phyloP scores from a whole-genome alignment of 2,113 vertebrate genomes.

The Cichladusa arquata region DNA sequence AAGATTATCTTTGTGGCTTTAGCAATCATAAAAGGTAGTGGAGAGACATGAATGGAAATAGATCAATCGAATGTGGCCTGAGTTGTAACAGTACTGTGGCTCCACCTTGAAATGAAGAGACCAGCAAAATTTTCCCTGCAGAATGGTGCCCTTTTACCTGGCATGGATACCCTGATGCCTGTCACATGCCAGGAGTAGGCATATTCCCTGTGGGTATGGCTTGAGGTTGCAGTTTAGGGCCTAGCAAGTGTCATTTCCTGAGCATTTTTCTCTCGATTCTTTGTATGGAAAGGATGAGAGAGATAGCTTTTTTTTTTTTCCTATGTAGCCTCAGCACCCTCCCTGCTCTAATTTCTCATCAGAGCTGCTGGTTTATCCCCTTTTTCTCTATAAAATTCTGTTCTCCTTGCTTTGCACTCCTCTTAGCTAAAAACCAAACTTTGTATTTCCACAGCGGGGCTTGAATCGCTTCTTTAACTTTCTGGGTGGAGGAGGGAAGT shows the following conservation, averaged over 20 bases:
- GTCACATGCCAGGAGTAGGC: fast-evolving
- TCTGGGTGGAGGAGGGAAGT: constrained; percentile 6
- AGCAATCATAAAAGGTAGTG: background rate
- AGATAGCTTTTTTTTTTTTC: background rate
- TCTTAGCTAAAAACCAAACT: background rate
- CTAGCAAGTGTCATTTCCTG: background rate
- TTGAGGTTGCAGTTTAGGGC: background rate
- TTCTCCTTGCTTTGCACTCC: background rate
- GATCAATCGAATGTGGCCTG: background rate
- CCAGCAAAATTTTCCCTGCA: background rate
- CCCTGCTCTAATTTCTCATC: background rate
- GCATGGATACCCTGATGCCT: background rate
- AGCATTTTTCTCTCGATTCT: background rate
- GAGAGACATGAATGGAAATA: background rate
- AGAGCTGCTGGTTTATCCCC: background rate
- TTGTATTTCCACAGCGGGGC: background rate
- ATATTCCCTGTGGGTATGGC: background rate
- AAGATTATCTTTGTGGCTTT: background rate
- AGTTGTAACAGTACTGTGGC: background rate
- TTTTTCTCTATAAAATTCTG: background rate
- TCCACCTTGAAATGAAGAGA: background rate
- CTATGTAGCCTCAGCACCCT: background rate
- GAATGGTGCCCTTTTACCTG: background rate
- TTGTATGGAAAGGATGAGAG: background rate
- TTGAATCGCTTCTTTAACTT: background rate